Evolutionary conservation across 2,113 vertebrate species (phyloP).

Genomic region (Laticauda laticaudata): DNA sequence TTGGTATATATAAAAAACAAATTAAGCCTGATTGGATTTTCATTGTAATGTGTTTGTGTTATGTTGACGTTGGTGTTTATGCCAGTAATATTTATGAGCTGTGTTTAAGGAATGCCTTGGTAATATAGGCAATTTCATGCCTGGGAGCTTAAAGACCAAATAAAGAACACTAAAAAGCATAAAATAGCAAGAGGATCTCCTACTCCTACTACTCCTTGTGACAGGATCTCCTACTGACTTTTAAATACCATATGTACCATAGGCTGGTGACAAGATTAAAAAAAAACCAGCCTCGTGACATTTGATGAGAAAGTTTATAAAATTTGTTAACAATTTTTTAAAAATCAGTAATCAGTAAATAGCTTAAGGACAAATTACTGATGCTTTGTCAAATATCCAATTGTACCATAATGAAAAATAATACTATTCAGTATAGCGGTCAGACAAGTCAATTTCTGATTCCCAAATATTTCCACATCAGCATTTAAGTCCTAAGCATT

Average conservation of each 20-base stretch:
- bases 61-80: background rate
- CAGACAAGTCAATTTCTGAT: background rate
- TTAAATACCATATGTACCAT: background rate
- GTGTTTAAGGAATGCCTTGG: background rate
- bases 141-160: background rate
- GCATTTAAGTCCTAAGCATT: constrained; percentile 25
- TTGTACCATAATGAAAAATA: background rate
- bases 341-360: background rate
- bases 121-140: background rate
- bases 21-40: background rate
- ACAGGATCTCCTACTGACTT: background rate
- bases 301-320: background rate
- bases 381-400: background rate
- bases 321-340: background rate
- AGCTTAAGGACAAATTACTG: background rate
- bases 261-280: background rate
- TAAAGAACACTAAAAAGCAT: background rate
- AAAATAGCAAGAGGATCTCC: background rate
- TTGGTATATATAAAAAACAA: background rate
- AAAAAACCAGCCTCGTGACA: background rate
- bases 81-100: background rate
- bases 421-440: background rate
- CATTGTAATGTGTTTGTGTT: background rate
- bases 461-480: background rate
- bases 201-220: too few species aligned